A percentile compares a stretch with the other conserved stretches of the same genome.
phyloP scores from a whole-genome alignment of 1,140 invertebrate genomes.

The Musca domestica region DNA sequence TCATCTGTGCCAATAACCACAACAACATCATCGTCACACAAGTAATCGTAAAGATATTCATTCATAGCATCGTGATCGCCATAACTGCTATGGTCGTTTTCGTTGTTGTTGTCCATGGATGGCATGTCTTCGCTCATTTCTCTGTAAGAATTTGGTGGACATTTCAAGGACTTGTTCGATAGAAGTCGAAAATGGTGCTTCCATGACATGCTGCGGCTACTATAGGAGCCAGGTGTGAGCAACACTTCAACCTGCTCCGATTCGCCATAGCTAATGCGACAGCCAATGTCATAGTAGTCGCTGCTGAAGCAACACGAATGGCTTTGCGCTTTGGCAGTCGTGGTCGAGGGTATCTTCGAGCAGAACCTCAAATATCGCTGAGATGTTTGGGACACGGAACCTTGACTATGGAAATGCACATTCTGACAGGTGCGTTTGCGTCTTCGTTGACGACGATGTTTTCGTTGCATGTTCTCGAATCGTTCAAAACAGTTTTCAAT shows the following conservation, averaged over 20 bases:
- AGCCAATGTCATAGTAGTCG: conserved; percentile 12
- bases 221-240: not conserved
- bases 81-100: not conserved
- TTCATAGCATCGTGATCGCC: not conserved
- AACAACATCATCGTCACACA: no score
- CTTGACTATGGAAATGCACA: no score
- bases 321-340: no score
- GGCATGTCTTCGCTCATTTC: not conserved
- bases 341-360: not conserved
- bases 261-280: conserved; percentile 25
- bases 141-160: not conserved
- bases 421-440: not conserved
- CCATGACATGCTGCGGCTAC: not conserved
- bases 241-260: conserved; percentile 19
- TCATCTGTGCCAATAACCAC: no score
- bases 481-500: not conserved
- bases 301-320: no score
- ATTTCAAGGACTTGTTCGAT: no score
- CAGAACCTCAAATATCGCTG: not conserved
- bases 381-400: not conserved
- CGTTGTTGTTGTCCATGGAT: not conserved
- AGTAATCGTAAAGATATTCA: no score
- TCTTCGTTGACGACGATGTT: not conserved
- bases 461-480: not conserved
- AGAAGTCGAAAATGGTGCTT: not conserved